Evolutionary conservation across 2,113 vertebrate genomes (phyloP).

Genomic region (Pterocles burchelli): DNA sequence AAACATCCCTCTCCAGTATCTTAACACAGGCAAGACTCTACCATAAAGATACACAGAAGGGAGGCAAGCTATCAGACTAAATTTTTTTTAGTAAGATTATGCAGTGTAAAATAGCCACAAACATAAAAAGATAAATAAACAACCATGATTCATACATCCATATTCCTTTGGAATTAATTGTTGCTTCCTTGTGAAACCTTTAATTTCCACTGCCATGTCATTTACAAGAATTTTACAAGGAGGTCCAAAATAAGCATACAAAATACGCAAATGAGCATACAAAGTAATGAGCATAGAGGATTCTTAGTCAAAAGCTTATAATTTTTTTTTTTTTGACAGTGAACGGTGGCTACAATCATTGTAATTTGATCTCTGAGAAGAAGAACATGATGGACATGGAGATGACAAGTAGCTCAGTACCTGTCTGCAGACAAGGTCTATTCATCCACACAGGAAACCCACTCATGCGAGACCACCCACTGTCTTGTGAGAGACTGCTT

Average conservation of each 20-base stretch:
- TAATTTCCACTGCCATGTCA: background rate
- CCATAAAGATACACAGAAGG: background rate
- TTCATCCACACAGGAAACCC: conserved; percentile 74
- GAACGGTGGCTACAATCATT: conserved; percentile 77
- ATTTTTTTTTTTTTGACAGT: conserved; percentile 53
- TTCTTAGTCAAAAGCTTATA: background rate
- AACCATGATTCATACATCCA: background rate
- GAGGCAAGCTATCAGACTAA: background rate
- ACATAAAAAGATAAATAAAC: background rate
- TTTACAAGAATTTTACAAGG: background rate
- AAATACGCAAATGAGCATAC: background rate
- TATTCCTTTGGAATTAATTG: background rate
- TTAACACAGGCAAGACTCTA: background rate
- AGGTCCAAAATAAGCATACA: background rate
- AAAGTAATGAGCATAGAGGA: background rate
- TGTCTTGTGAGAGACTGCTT: conserved; percentile 76
- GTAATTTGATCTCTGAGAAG: conserved; percentile 79
- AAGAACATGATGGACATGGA: conserved; percentile 75
- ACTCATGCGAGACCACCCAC: conserved; percentile 72
- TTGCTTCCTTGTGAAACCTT: background rate
- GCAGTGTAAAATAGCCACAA: background rate
- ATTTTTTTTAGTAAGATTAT: background rate
- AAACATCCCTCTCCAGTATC: background rate
- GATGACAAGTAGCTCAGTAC: conserved; percentile 69
- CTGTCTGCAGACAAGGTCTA: conserved; percentile 80